Base-by-base conservation (phyloP, 2,888 invertebrate species). In the Saturnia pavonia region DNA sequence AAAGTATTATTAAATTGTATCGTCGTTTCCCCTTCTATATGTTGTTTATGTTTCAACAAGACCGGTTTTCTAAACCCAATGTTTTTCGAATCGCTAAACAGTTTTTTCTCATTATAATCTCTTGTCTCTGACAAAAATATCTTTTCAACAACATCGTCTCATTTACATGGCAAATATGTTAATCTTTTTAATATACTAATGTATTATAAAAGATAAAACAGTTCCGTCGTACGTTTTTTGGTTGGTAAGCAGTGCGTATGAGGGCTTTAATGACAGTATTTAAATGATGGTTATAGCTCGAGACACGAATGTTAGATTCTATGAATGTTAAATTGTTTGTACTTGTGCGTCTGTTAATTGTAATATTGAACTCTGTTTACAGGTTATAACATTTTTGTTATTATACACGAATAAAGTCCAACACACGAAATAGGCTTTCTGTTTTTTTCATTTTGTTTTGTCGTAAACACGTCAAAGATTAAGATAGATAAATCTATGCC, bases 1-100 rank as follows among this genome's bases (percentile, higher is more conserved):
- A 75, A 72, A 78, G 79, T 71, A 77, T 76, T 77, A 76, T 73
- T 80, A 75, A 74, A 75, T 74, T 51, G 71, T 70, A 71, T 65
- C 51, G 73, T 70, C 65, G 57, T 40, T 70, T 67, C 66, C 70
- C 72, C 72, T 75, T 77, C 40, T 25, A 68, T 42, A 51, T 67
- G 54, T 79, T 82, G 79, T 82, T 84, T 85, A 83, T 76, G 77
- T 76, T 74, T 75, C 76, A 72, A 73, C 72, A 70, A 79, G 85
- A 89, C 84, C 80, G 74, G 87, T 85, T 60, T 78, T 77, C 74
- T 74, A 75, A 75, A 77, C 76, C 77, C 76, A 73, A 69, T 72
- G 70, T 71, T 75, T 74, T 80, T 82, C 79, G 79, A 80, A 79
- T 81, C 72, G 72, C 74, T 79, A 76, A 79, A 78, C 69, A 57